phyloP scores from a whole-genome alignment of 1,140 invertebrate species.

The Mya arenaria region DNA sequence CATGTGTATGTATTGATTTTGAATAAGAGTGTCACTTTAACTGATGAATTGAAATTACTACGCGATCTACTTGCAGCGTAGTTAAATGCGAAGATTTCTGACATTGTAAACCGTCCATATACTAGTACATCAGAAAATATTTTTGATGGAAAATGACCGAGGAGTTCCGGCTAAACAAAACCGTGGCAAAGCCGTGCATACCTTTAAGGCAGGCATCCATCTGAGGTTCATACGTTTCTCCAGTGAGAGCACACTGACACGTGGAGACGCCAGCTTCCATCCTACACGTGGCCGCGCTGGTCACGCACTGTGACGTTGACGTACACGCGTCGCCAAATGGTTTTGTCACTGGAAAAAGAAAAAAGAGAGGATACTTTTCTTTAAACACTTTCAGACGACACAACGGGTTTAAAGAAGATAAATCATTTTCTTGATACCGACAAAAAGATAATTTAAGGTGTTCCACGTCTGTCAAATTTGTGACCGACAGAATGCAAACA shows the following conservation, averaged over 20 bases:
- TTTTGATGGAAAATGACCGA: no score
- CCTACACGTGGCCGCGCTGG: conserved; percentile 2
- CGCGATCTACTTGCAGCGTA: no score
- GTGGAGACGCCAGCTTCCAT: conserved; percentile 9
- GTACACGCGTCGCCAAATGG: conserved; percentile 9
- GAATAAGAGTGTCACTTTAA: no score
- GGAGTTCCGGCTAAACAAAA: no score
- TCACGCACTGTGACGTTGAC: conserved; percentile 21
- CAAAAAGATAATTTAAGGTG: not conserved
- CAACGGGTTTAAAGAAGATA: not conserved
- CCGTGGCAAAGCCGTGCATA: not conserved
- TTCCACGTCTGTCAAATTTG: not conserved
- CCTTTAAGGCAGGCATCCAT: conserved; percentile 34
- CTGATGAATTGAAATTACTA: no score
- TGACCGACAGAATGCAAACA: not conserved
- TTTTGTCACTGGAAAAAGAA: not conserved
- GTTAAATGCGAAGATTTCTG: no score
- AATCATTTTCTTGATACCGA: not conserved
- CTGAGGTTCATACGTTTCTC: conserved; percentile 20
- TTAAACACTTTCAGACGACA: not conserved
- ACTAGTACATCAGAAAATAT: no score
- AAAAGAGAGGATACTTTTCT: not conserved
- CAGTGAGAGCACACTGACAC: conserved; percentile 32
- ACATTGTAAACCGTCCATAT: no score
- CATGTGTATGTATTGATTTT: no score